Conservation (phyloP, 2,797 vertebrate genomes). For the Gadopsis marmoratus region DNA sequence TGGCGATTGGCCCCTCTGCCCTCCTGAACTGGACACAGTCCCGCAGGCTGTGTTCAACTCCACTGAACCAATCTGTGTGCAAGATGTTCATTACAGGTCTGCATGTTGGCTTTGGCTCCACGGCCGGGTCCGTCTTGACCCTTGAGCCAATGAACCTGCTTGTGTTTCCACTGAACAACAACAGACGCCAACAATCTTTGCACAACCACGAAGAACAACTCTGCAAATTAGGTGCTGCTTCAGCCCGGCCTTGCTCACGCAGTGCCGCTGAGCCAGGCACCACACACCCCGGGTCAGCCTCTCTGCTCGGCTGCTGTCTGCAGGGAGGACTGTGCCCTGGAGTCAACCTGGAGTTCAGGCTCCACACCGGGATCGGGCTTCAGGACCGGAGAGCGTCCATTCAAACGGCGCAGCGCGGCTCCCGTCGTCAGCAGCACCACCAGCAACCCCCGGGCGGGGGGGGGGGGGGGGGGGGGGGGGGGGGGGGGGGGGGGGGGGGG, state of each 20-base stretch:
- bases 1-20: background rate
- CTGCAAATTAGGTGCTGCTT: constrained; percentile 57
- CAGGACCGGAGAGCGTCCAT: constrained; percentile 36
- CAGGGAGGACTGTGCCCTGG: constrained; percentile 32
- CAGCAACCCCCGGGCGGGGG: no score
- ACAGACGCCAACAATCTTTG: constrained; percentile 48
- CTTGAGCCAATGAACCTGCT: constrained; percentile 46
- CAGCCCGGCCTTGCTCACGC: constrained; percentile 36
- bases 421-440: background rate
- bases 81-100: constrained; percentile 16
- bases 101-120: constrained; percentile 20
- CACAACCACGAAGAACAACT: constrained; percentile 53
- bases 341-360: constrained; percentile 32
- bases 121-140: constrained; percentile 28
- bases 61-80: constrained; percentile 6
- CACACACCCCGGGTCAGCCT: constrained; percentile 26
- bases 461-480: no score
- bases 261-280: constrained; percentile 62
- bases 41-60: constrained; percentile 13
- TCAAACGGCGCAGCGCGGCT: constrained; percentile 49
- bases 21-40: background rate
- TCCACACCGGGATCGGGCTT: constrained; percentile 48
- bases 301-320: constrained; percentile 35
- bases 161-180: constrained; percentile 16
- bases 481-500: no score